phyloP scores from a whole-genome alignment of 2,888 invertebrate genomes.

The Sussaba pulchella region DNA sequence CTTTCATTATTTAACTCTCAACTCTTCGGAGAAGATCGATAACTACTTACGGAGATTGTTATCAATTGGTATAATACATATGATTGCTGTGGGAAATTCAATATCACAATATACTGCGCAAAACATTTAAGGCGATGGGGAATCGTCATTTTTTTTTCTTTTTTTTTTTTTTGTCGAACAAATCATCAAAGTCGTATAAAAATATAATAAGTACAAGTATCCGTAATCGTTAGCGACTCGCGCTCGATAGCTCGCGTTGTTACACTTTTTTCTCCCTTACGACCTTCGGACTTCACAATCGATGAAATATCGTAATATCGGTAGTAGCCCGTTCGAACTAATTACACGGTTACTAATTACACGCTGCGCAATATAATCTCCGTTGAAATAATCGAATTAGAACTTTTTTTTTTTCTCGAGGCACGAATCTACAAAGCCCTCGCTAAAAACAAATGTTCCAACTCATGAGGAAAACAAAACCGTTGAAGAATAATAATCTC shows the following conservation, averaged over 20 bases:
- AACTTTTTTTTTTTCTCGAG: no score
- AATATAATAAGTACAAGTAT: slow-evolving; percentile 61
- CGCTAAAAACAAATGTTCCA: slow-evolving; percentile 36
- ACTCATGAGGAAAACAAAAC: background rate
- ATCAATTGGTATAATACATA: slow-evolving; percentile 33
- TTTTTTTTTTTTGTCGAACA: slow-evolving; percentile 44
- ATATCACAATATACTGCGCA: slow-evolving; percentile 60
- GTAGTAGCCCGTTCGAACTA: slow-evolving; percentile 32
- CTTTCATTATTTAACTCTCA: slow-evolving; percentile 50
- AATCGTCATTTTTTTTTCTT: no score
- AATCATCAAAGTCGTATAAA: slow-evolving; percentile 65
- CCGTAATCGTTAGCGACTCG: slow-evolving; percentile 49
- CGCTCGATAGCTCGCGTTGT: slow-evolving; percentile 8
- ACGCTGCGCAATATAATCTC: background rate
- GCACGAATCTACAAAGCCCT: slow-evolving; percentile 37
- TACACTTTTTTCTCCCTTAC: background rate
- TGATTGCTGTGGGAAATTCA: slow-evolving; percentile 41
- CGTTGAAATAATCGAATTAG: background rate
- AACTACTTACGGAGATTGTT: slow-evolving; percentile 20
- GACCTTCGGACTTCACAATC: slow-evolving; percentile 8
- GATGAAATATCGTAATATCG: slow-evolving; percentile 43
- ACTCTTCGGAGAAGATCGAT: slow-evolving; percentile 39
- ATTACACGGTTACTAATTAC: slow-evolving; percentile 32
- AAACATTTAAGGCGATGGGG: slow-evolving; percentile 60
- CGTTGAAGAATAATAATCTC: slow-evolving; percentile 1